Conservation (phyloP, 2,888 invertebrate species). For the Drosophila diplacantha region DNA sequence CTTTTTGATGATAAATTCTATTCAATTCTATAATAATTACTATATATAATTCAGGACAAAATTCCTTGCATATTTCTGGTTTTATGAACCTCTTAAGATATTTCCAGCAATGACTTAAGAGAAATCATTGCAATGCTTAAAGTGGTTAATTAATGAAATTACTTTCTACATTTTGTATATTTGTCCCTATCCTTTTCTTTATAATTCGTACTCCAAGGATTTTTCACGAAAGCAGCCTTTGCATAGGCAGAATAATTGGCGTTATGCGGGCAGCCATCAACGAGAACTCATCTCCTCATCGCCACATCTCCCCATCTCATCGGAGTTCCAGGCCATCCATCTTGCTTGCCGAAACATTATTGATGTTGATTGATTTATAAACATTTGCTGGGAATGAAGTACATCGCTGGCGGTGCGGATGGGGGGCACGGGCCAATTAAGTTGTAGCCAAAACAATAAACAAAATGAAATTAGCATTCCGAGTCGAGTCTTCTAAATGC, state of each 20-base stretch:
- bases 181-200: background rate
- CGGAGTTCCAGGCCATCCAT: conserved; percentile 50
- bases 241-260: conserved; percentile 35
- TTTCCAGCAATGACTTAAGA: background rate
- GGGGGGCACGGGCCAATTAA: conserved; percentile 55
- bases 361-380: conserved; percentile 74
- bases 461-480: conserved; percentile 68
- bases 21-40: background rate
- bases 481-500: conserved; percentile 21
- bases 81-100: background rate
- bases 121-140: background rate
- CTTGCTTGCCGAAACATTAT: conserved; percentile 49
- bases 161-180: background rate
- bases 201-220: background rate
- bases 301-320: background rate
- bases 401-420: background rate
- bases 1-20: no score
- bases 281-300: conserved; percentile 15
- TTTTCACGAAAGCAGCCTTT: conserved; percentile 2
- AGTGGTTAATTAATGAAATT: background rate
- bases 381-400: conserved; percentile 50
- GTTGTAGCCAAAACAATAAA: conserved; percentile 69
- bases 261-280: conserved; percentile 35
- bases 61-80: background rate
- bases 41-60: background rate